Percentiles rank a stretch among this genome's conserved stretches.
These are phyloP conservation scores for Desmodus rotundus DNA, from an alignment of 2,113 vertebrate genomes.

Conservation along the genomic window DNA sequence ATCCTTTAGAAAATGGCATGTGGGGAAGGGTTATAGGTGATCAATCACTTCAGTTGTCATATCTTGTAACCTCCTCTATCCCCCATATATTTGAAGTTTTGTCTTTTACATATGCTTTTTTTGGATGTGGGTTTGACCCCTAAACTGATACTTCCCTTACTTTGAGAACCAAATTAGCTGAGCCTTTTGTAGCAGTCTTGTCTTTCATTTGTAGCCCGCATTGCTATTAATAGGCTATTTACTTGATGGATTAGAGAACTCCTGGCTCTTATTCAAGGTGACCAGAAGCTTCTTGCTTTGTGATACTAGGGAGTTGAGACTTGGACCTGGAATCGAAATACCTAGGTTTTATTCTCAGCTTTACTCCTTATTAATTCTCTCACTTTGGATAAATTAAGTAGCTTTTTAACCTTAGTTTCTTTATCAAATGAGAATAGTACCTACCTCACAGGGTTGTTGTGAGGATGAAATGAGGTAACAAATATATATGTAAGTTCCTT, in stretches of 20 bases:
- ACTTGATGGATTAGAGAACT: constrained; percentile 37
- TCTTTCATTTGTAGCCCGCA: constrained; percentile 31
- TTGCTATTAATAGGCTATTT: constrained; percentile 23
- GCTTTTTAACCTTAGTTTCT: constrained; percentile 15
- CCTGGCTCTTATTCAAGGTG: background rate
- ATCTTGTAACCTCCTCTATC: background rate
- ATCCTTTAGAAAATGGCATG: constrained; percentile 44
- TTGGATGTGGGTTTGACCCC: constrained; percentile 37
- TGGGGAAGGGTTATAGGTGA: background rate
- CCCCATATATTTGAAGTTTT: background rate
- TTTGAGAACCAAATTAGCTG: background rate
- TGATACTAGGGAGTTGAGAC: background rate
- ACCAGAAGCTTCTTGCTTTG: background rate
- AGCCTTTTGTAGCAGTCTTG: constrained; percentile 13
- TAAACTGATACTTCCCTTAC: background rate
- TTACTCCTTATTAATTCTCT: constrained; percentile 21
- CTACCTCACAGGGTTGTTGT: constrained; percentile 69
- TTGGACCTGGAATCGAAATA: background rate
- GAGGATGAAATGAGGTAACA: constrained; percentile 39
- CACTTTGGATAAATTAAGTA: background rate
- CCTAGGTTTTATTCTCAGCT: background rate
- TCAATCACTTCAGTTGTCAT: background rate
- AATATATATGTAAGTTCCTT: background rate
- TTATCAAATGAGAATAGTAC: constrained; percentile 29
- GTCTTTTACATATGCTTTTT: constrained; percentile 21